These are phyloP conservation scores for Palythoa grandis DNA, from an alignment of 92 coral and sea anemone species.

Conservation along the genomic window DNA sequence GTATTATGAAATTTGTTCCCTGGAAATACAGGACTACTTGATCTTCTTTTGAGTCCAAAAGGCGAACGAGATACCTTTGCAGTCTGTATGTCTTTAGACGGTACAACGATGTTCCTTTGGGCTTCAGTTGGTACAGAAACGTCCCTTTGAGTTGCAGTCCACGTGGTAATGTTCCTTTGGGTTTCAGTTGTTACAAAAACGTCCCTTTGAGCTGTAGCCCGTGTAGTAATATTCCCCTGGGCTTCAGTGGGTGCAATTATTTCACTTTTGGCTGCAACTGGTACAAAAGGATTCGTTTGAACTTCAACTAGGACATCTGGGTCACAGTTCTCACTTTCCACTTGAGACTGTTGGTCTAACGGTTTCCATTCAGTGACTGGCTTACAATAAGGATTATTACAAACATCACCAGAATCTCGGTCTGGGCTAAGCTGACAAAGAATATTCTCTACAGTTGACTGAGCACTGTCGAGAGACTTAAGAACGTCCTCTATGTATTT, in stretches of 20 bases:
- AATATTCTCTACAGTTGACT: conserved; percentile 28
- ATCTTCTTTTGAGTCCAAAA: conserved; percentile 25
- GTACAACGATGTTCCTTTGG: not conserved
- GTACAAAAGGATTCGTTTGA: not conserved
- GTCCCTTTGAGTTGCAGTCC: too few species aligned
- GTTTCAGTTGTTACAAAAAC: not conserved
- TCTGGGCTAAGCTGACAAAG: conserved; percentile 17
- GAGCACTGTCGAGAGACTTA: conserved; percentile 35
- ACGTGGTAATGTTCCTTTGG: too few species aligned
- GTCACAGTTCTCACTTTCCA: not conserved
- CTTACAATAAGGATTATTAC: not conserved
- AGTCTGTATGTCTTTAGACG: not conserved
- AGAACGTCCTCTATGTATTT: conserved; percentile 11
- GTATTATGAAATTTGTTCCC: not conserved
- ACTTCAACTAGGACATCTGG: not conserved
- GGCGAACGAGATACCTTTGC: conserved; percentile 12
- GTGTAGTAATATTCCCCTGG: not conserved
- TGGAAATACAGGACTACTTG: not conserved
- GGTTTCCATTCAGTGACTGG: not conserved
- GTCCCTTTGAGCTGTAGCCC: not conserved
- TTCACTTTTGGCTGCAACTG: not conserved
- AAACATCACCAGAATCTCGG: not conserved
- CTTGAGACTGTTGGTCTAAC: not conserved
- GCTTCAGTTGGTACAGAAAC: not conserved
- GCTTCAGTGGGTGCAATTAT: not conserved